These are phyloP conservation scores for Rhinatrema bivittatum DNA, from an alignment of 2,797 vertebrate species.

Conservation along the genomic window DNA sequence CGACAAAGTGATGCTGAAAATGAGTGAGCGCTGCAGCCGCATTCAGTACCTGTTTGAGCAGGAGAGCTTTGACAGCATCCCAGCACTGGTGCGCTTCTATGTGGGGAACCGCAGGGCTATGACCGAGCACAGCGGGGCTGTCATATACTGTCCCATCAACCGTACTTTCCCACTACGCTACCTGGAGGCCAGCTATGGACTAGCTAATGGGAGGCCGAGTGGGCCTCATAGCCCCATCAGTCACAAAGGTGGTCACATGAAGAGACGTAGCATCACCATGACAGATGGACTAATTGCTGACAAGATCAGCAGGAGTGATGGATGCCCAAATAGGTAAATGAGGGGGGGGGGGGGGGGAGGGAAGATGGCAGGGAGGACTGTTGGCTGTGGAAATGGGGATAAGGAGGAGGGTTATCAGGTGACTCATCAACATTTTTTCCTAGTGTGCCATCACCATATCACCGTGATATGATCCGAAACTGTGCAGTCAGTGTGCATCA, in stretches of 20 bases:
- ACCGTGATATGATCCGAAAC: constrained; percentile 90
- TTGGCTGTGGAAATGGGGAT: too few relatives aligned
- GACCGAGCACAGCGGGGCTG: constrained; percentile 78
- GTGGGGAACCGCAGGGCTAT: constrained; percentile 81
- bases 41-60: constrained; percentile 88
- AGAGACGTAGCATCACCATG: constrained; percentile 93
- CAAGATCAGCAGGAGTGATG: constrained; percentile 72
- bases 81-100: constrained; percentile 80
- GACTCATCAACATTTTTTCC: not conserved
- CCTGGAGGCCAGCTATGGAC: constrained; percentile 90
- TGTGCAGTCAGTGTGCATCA: constrained; percentile 95
- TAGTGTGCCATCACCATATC: constrained; percentile 54
- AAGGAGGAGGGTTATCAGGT: not conserved
- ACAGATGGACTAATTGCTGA: constrained; percentile 84
- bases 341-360: not conserved
- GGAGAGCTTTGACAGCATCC: constrained; percentile 87
- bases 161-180: constrained; percentile 91
- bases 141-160: constrained; percentile 91
- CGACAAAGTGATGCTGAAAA: constrained; percentile 89
- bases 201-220: constrained; percentile 70
- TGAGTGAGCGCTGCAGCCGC: constrained; percentile 69
- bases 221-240: constrained; percentile 67
- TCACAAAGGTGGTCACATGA: constrained; percentile 87
- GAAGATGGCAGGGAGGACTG: not conserved
- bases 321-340: constrained; percentile 78